A percentile compares a stretch with the other conserved stretches of the same genome.
phyloP scores from a whole-genome alignment of 2,113 vertebrate species.

The Lycaon pictus region DNA sequence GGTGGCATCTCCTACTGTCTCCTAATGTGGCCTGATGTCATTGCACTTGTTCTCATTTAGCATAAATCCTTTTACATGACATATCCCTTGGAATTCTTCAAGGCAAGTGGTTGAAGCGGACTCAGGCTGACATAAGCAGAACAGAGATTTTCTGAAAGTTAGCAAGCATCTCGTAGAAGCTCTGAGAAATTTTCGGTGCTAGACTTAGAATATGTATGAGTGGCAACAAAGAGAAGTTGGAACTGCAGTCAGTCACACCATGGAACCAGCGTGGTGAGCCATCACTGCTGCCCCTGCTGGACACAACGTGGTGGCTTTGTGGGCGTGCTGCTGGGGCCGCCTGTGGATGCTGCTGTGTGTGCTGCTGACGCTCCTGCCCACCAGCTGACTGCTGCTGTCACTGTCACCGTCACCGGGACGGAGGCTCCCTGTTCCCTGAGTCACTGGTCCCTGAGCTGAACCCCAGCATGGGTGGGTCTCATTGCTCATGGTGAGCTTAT shows the following conservation, averaged over 20 bases:
- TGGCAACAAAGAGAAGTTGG: not conserved
- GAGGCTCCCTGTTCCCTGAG: not conserved
- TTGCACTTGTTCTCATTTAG: not conserved
- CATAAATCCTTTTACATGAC: not conserved
- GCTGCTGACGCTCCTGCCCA: not conserved
- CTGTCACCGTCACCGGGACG: not conserved
- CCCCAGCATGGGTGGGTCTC: not conserved
- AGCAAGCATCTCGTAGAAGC: not conserved
- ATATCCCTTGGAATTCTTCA: not conserved
- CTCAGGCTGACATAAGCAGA: not conserved
- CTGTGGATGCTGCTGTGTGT: not conserved
- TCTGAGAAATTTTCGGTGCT: not conserved
- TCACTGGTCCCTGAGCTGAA: not conserved
- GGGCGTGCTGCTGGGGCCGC: not conserved
- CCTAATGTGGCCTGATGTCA: not conserved
- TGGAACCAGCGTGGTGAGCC: not conserved
- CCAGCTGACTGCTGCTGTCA: not conserved
- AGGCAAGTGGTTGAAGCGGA: not conserved
- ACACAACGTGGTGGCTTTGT: accelerated
- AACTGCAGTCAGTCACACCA: not conserved
- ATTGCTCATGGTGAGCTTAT: not conserved
- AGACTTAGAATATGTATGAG: not conserved
- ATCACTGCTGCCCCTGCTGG: not conserved
- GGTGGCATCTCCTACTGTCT: not conserved
- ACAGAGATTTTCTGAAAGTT: not conserved